Base-by-base conservation (phyloP, 2,888 invertebrate species). In the Lordiphosa fenestrarum region DNA sequence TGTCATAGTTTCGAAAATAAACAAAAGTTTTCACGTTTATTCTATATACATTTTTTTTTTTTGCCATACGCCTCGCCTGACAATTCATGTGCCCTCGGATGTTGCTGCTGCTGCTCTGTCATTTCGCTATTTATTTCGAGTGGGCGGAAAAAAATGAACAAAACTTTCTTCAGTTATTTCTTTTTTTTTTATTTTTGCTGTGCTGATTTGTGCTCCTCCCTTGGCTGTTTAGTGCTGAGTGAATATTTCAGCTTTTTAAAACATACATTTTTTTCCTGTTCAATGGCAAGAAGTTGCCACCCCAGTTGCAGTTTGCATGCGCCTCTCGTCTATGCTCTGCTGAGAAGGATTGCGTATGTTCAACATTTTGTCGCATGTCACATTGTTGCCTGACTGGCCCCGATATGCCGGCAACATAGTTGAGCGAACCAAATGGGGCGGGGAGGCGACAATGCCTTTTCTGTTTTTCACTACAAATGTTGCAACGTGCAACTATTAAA, bases 401-500 rank as follows among this genome's bases (percentile, higher is more conserved):
- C 50, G 63, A 54, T 62, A 48, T 62, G 59, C 40, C 53, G 55
- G 60, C 62, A 75, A 75, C 76, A 82, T 72, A 67, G 76, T 82
- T 74, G 57, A 46, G 50, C 40, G 23, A 55, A 51, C 30, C 30
- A 9, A 30, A 30, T 30, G 30, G 9, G 30, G 9, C 7, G 30
- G 7, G 30, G 6, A 6, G 25, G 6, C 25, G 30, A 30, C 30
- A 30, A 30, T 30, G 30, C 54, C 64, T 62, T 61, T 65, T 60
- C n/a, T 70, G 56, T 65, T 67, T 59, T 25, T 30, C 13, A 12
- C 33, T 13, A 12, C 19, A 30, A 71, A 74, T 82, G 71, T 74
- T 74, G 64, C 69, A 74, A 66, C 66, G 76, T 76, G 78, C 82
- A 78, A 76, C 76, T 82, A 78, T 82, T 76, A 76, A 76, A 76